A percentile compares a stretch with the other conserved stretches of the same genome.
These are phyloP conservation scores for Macrophya annulata DNA, from an alignment of 2,888 invertebrate genomes.

Conservation along the genomic window DNA sequence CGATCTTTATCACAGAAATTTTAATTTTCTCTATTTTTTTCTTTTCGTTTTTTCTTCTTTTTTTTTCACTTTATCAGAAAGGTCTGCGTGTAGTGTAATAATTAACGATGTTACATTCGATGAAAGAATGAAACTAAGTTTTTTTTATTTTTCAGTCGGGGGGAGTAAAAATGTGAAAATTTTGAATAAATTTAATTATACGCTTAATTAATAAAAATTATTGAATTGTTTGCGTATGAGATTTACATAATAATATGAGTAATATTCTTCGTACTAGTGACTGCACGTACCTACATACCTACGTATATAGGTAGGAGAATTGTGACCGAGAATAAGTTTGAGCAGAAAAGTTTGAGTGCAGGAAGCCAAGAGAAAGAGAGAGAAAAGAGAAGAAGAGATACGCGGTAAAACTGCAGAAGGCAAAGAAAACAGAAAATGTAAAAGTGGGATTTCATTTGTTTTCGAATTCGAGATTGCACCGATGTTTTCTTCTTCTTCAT, in stretches of 20 bases:
- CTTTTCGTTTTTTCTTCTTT: neutral
- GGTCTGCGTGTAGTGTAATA: neutral
- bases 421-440: constrained; percentile 4
- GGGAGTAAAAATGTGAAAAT: no score
- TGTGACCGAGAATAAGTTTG: neutral
- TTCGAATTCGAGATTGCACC: constrained; percentile 34
- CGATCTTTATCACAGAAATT: neutral
- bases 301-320: neutral
- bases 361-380: constrained; percentile 26
- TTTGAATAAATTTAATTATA: no score
- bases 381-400: neutral
- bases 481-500: neutral
- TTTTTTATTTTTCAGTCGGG: no score
- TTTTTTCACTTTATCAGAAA: neutral
- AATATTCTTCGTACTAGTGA: neutral
- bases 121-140: neutral
- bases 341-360: neutral
- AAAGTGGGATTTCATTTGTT: constrained; percentile 40
- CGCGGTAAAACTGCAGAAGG: constrained; percentile 4
- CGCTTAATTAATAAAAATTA: neutral
- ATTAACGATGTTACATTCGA: neutral
- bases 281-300: no score
- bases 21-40: neutral
- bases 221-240: neutral
- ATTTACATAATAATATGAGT: neutral